A percentile compares a stretch with the other conserved stretches of the same genome.
These are phyloP conservation scores for Drosophila ananassae DNA, from an alignment of 1,140 invertebrate genomes.

Conservation along the genomic window DNA sequence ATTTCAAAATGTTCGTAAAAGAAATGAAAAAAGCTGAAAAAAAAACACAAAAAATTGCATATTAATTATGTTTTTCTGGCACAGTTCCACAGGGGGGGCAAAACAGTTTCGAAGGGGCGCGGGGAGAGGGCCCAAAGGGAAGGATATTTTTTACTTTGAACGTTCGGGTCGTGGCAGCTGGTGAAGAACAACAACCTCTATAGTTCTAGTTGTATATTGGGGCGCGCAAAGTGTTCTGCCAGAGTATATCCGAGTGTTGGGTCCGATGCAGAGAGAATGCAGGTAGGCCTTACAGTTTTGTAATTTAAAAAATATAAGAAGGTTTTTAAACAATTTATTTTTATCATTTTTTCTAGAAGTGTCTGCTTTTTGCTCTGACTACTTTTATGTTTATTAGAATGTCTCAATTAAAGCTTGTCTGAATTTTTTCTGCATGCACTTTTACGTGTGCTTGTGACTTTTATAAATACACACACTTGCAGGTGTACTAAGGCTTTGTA, in stretches of 20 bases:
- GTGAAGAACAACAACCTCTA: constrained; percentile 25
- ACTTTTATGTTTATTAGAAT: background rate
- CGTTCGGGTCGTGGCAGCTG: constrained; percentile 32
- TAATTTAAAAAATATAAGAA: too few relatives aligned
- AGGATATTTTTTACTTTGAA: constrained; percentile 58
- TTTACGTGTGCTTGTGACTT: constrained; percentile 51
- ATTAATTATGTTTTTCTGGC: constrained; percentile 82
- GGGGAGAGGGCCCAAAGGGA: constrained; percentile 1
- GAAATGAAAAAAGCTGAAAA: constrained; percentile 52
- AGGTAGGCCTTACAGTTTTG: background rate
- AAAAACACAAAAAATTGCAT: constrained; percentile 77
- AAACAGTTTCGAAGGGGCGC: constrained; percentile 10
- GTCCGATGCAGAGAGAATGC: constrained; percentile 2
- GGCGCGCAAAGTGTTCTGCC: constrained; percentile 72
- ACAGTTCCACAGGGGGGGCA: constrained; percentile 61
- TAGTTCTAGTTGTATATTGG: constrained; percentile 62
- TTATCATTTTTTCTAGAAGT: too few relatives aligned
- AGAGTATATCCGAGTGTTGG: constrained; percentile 12
- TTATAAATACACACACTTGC: constrained; percentile 61
- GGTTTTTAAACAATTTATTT: too few relatives aligned
- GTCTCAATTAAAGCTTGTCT: background rate
- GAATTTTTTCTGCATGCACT: constrained; percentile 7
- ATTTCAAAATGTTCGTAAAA: constrained; percentile 51
- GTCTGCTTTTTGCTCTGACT: too few relatives aligned
- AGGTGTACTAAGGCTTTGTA: constrained; percentile 15